These are phyloP conservation scores for Aspidoscelis tigris DNA, from an alignment of 2,113 vertebrate genomes.

Conservation along the genomic window DNA sequence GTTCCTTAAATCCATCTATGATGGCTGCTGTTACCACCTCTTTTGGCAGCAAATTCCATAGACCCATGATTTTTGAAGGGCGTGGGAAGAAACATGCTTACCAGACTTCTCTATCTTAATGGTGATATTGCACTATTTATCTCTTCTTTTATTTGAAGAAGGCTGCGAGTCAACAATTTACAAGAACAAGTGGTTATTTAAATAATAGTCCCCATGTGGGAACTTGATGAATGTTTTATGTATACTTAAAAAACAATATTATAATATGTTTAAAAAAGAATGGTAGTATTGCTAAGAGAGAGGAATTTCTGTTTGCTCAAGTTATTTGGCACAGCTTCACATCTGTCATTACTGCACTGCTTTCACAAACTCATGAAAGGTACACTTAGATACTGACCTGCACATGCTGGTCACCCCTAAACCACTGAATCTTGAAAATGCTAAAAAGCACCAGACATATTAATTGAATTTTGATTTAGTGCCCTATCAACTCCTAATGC, in stretches of 20 bases:
- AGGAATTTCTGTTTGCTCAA: background rate
- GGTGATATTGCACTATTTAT: too few species aligned
- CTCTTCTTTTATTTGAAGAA: too few species aligned
- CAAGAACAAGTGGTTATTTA: too few species aligned
- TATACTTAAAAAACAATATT: too few species aligned
- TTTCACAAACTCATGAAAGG: conserved; percentile 13
- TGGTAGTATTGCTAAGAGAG: background rate
- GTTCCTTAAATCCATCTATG: too few species aligned
- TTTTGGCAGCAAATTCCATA: too few species aligned
- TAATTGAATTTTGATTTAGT: conserved; percentile 19
- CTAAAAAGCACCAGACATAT: background rate
- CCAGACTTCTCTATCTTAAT: background rate
- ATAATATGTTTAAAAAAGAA: too few species aligned
- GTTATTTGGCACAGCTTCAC: background rate
- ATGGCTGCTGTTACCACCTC: too few species aligned
- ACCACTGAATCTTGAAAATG: background rate
- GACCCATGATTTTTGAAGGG: background rate
- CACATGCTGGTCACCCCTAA: background rate
- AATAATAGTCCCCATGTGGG: too few species aligned
- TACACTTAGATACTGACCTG: too few species aligned
- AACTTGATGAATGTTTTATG: too few species aligned
- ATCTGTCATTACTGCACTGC: background rate
- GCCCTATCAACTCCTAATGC: background rate
- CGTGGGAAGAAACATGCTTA: background rate
- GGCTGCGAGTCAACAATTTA: too few species aligned